Conservation (phyloP, 2,797 vertebrate species). For the Triplophysa bombifrons region DNA sequence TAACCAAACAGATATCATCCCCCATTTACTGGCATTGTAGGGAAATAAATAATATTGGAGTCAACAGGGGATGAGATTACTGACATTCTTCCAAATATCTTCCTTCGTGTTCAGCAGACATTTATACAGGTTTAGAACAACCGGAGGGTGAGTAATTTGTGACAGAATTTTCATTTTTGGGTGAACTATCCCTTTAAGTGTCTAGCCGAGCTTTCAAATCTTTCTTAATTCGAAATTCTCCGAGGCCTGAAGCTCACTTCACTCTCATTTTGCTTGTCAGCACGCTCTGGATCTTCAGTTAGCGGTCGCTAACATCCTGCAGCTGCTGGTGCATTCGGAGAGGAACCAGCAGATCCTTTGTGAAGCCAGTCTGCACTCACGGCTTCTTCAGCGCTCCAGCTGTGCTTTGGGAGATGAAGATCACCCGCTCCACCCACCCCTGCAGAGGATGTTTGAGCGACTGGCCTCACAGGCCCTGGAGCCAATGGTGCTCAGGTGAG, state of each 20-base stretch:
- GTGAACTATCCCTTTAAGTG: too few species aligned
- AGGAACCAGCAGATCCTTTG: slow-evolving; percentile 97
- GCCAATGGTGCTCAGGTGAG: slow-evolving; percentile 93
- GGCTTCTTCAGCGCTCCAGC: slow-evolving; percentile 92
- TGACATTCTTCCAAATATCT: too few species aligned
- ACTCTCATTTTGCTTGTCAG: slow-evolving; percentile 66
- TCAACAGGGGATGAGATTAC: too few species aligned
- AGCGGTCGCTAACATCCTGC: slow-evolving; percentile 92
- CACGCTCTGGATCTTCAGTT: slow-evolving; percentile 94
- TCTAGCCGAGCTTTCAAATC: background rate
- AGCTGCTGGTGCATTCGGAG: slow-evolving; percentile 92
- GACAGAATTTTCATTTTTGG: too few species aligned
- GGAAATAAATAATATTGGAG: too few species aligned
- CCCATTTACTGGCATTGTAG: too few species aligned
- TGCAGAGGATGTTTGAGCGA: slow-evolving; percentile 97
- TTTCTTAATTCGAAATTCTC: background rate
- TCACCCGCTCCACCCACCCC: slow-evolving; percentile 90
- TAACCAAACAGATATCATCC: too few species aligned
- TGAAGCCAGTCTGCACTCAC: slow-evolving; percentile 90
- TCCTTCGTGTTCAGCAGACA: too few species aligned
- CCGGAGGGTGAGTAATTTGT: too few species aligned
- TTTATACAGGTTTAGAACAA: too few species aligned
- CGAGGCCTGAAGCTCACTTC: background rate
- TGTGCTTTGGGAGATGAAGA: slow-evolving; percentile 93
- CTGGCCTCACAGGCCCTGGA: slow-evolving; percentile 95